Percentiles rank a stretch among this genome's conserved stretches.
phyloP scores from a whole-genome alignment of 64 coral and sea anemone species.

The Pachyseris speciosa region DNA sequence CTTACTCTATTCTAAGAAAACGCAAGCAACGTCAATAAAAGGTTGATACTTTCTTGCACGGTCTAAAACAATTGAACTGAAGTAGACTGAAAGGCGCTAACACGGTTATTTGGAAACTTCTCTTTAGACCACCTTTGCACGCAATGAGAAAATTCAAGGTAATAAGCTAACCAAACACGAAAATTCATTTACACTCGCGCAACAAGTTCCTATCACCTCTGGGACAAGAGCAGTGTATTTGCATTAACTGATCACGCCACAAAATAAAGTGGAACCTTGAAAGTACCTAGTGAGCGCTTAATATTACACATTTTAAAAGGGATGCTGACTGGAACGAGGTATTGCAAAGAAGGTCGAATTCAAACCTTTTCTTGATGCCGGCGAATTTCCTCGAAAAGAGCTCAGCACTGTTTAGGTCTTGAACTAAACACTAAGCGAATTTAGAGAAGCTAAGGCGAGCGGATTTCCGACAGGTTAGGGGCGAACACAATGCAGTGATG shows the following conservation, averaged over 20 bases:
- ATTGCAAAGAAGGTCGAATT: background rate
- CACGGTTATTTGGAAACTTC: too few species aligned
- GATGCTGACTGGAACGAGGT: background rate
- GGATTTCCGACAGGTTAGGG: background rate
- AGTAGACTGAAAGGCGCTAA: too few species aligned
- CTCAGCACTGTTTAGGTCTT: background rate
- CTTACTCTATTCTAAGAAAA: background rate
- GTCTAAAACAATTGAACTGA: too few species aligned
- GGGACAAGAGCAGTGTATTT: background rate
- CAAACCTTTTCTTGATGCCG: background rate
- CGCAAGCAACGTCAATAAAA: too few species aligned
- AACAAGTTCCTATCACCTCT: background rate
- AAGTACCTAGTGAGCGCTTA: too few species aligned
- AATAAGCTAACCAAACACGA: too few species aligned
- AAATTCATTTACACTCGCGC: background rate
- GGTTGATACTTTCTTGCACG: too few species aligned
- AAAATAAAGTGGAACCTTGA: too few species aligned
- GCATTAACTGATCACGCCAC: too few species aligned
- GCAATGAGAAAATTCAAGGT: too few species aligned
- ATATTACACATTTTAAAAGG: background rate
- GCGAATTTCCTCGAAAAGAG: background rate
- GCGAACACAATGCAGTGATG: background rate
- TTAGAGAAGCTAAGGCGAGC: background rate
- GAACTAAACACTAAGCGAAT: background rate
- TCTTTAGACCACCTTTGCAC: too few species aligned